Evolutionary conservation across 1,140 invertebrate species (phyloP).

Genomic region (Pachyrhynchus sulphureomaculatus): DNA sequence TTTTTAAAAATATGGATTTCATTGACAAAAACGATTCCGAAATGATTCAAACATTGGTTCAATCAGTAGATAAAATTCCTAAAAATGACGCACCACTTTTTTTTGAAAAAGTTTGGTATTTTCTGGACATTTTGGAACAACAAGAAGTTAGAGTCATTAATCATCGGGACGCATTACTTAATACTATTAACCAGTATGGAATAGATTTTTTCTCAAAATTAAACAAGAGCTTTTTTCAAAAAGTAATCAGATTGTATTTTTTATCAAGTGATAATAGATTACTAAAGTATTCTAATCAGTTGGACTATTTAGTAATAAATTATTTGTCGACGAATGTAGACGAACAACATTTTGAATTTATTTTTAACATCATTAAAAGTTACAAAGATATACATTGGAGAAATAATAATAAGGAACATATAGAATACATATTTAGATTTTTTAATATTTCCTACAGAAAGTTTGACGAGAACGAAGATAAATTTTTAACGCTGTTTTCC

Average conservation of each 20-base stretch:
- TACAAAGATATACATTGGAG: conserved; percentile 1
- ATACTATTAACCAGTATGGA: not conserved
- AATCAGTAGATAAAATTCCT: not conserved
- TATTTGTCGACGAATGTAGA: not conserved
- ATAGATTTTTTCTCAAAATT: not conserved
- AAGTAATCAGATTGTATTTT: not conserved
- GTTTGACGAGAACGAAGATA: not conserved
- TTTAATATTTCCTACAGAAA: not conserved
- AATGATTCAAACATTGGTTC: not conserved
- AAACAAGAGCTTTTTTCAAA: not conserved
- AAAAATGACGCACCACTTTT: not conserved
- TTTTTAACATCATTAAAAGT: conserved; percentile 3
- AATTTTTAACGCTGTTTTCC: not conserved
- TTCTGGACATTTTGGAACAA: not conserved
- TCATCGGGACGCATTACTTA: not conserved
- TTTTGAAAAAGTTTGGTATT: conserved; percentile 2
- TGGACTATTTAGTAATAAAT: conserved; percentile 4
- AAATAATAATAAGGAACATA: not conserved
- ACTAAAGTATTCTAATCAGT: no score
- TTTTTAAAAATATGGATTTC: not conserved
- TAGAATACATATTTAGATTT: conserved; percentile 1
- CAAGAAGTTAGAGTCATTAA: conserved; percentile 1
- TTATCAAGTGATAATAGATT: not conserved
- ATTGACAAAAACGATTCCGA: conserved; percentile 14
- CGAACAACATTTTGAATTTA: not conserved